Evolutionary conservation across 2,888 invertebrate species (phyloP).

Genomic region (Calameuta filiformis): DNA sequence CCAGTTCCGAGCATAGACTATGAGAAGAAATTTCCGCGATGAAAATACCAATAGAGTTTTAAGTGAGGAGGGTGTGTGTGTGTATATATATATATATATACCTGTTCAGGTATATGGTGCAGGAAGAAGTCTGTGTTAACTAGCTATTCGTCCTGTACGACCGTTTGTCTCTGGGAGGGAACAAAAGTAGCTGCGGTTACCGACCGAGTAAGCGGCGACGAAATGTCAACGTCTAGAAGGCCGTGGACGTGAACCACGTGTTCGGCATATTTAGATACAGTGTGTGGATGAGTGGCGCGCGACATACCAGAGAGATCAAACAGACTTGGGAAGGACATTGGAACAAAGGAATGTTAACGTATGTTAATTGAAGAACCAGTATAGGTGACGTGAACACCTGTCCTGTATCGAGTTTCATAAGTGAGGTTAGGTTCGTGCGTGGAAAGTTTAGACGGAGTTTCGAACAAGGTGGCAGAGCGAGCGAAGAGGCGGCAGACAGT

Average conservation of each 20-base stretch:
- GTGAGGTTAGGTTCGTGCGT: background rate
- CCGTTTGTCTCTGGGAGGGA: background rate
- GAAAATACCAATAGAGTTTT: background rate
- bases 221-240: background rate
- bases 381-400: constrained; percentile 41
- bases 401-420: constrained; percentile 40
- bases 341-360: constrained; percentile 1
- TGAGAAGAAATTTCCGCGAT: background rate
- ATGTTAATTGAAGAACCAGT: constrained; percentile 31
- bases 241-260: background rate
- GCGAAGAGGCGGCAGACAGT: background rate
- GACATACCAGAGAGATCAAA: constrained; percentile 6
- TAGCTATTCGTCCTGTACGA: background rate
- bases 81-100: no score
- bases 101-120: background rate
- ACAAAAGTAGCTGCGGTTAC: background rate
- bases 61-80: background rate
- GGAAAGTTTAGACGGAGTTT: background rate
- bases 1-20: background rate
- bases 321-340: background rate
- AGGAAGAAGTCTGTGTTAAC: background rate
- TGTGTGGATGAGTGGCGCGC: background rate
- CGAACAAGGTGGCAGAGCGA: background rate
- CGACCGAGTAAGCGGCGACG: background rate
- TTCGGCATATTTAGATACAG: background rate